Conservation (phyloP, 2,888 invertebrate genomes). For the Acleris holmiana region DNA sequence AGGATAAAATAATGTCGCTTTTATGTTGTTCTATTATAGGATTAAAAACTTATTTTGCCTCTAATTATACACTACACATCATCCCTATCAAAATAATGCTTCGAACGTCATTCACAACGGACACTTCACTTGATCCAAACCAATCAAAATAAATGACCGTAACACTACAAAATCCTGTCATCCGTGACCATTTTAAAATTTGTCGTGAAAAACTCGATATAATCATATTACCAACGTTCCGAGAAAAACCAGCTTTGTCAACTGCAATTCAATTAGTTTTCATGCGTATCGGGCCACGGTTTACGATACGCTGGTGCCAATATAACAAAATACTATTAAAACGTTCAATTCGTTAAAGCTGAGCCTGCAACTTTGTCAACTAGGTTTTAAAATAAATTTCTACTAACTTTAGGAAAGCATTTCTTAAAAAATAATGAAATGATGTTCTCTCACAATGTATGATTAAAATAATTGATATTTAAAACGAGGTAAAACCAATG, state of each 20-base stretch:
- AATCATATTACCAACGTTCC: slow-evolving; percentile 67
- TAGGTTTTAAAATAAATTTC: no score
- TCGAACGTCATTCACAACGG: not conserved
- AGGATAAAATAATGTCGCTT: no score
- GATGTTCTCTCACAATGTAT: no score
- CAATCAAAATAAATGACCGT: slow-evolving; percentile 6
- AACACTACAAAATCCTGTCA: slow-evolving; percentile 16
- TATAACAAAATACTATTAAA: not conserved
- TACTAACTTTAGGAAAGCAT: no score
- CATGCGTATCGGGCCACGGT: slow-evolving; percentile 59
- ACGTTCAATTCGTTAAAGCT: slow-evolving; percentile 11
- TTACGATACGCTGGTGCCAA: slow-evolving; percentile 10
- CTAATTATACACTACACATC: no score
- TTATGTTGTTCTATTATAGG: no score
- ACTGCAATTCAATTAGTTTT: slow-evolving; percentile 69
- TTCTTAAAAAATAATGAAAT: no score
- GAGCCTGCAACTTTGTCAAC: no score
- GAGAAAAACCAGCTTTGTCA: slow-evolving; percentile 67
- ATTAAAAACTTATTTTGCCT: no score
- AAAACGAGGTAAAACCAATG: no score
- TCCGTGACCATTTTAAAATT: slow-evolving; percentile 39
- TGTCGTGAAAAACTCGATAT: slow-evolving; percentile 57
- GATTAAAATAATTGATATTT: no score
- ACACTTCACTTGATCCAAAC: not conserved
- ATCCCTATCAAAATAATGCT: not conserved